Conservation (phyloP, 1,140 invertebrate species). For the Bilobella aurantiaca region DNA sequence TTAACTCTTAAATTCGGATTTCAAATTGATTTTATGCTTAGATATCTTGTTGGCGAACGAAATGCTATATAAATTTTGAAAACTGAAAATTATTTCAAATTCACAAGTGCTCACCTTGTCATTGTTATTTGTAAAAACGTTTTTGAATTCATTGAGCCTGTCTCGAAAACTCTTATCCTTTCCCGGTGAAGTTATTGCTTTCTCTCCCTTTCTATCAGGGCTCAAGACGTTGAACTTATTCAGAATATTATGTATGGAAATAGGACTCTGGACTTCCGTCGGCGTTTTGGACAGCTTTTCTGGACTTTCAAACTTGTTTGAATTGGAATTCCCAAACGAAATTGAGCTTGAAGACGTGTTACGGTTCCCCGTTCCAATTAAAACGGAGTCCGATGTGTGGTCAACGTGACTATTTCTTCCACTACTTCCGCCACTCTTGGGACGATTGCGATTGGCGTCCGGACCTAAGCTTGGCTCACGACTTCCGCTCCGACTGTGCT, state of each 20-base stretch:
- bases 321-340: conserved; percentile 28
- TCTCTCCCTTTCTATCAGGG: conserved; percentile 20
- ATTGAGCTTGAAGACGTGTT: conserved; percentile 26
- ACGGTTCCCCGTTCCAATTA: not conserved
- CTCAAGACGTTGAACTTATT: conserved; percentile 27
- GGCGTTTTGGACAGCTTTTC: conserved; percentile 15
- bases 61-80: too few relatives aligned
- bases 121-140: conserved; percentile 31
- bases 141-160: conserved; percentile 30
- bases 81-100: too few relatives aligned
- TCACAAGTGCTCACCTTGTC: conserved; percentile 21
- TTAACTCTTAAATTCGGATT: too few relatives aligned
- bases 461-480: conserved; percentile 23
- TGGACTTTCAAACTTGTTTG: conserved; percentile 17
- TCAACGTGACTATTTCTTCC: conserved; percentile 1
- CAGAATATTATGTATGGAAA: conserved; percentile 32
- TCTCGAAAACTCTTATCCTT: conserved; percentile 23
- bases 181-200: conserved; percentile 13
- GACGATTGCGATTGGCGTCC: conserved; percentile 21
- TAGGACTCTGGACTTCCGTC: conserved; percentile 22
- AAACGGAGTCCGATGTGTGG: not conserved
- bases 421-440: conserved; percentile 4
- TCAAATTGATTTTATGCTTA: too few relatives aligned
- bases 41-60: too few relatives aligned
- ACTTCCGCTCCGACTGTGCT: conserved; percentile 35